Evolutionary conservation across 2,113 vertebrate genomes (phyloP).

Genomic region (Oreocharis arfaki): DNA sequence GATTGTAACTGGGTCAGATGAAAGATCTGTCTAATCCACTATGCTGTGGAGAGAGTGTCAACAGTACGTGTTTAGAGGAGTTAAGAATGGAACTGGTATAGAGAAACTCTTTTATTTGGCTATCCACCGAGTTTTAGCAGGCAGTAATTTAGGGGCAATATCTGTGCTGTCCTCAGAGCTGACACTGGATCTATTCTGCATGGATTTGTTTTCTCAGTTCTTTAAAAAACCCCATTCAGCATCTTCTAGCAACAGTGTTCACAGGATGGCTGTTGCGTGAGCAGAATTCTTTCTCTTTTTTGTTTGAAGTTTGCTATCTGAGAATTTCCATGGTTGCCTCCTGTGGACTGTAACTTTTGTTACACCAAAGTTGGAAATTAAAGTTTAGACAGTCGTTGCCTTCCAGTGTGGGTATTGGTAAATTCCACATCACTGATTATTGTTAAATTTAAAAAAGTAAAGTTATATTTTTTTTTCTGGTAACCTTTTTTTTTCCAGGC

Average conservation of each 20-base stretch:
- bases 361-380: background rate
- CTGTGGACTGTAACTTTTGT: background rate
- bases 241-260: background rate
- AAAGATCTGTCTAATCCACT: background rate
- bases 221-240: background rate
- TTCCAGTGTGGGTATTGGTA: background rate
- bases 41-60: background rate
- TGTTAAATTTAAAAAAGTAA: background rate
- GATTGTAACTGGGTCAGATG: background rate
- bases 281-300: background rate
- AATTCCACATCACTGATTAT: background rate
- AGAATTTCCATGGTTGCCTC: background rate
- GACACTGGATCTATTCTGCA: background rate
- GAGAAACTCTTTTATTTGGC: background rate
- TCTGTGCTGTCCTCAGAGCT: background rate
- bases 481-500: conserved; percentile 54
- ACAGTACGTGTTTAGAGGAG: background rate
- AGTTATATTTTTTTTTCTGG: background rate
- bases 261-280: background rate
- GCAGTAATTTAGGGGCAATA: background rate
- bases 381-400: background rate
- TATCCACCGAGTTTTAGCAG: background rate
- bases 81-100: background rate
- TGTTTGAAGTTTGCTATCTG: background rate
- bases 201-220: background rate